Evolutionary conservation across 37 sponge, comb jelly and placozoan species (phyloP), one percentile per base, ranked within the genome.

Genomic region (Theonella swinhoei): DNA sequence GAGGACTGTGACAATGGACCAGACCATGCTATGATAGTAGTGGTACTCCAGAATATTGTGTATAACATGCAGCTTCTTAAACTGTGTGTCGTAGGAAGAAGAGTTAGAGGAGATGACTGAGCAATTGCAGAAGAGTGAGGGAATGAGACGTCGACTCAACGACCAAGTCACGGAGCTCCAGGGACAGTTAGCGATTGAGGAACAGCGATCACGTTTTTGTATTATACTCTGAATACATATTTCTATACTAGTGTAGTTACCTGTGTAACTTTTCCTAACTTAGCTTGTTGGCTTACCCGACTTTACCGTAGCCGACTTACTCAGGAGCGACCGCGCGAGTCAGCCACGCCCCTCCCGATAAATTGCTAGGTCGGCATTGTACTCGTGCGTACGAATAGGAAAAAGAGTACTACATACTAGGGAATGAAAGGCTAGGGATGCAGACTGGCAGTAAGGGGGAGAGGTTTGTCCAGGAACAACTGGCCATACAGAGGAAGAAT

Each of bases 121-220:
- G 43, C 87, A 89, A 72, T 63, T 95, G 73, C 40, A 83, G 35
- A 86, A 89, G 40, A 95, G 84, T 80, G 96, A 95, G 63, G 80
- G 40, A 0, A 89, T 95, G 92, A 78, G 92, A 30, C 88, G 83
- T 42, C 76, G 96, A 30, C 88, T 95, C 28, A 83, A 95, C 39
- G 96, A 95, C 62, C 87, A 89, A 42, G 92, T 89, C 64, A 91
- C 92, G 47, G 92, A 95, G 42, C 82, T 95, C 19, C 96, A 95
- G 60, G 96, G 96, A 74, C 90, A 89, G 68, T 77, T 95, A 20
- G 89, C 90, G 62, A 89, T 95, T 28, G 90, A 91, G 62, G 92
- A 95, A 74, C 96, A 91, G 76, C 84, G 95, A 42, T 89, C 90
- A 54, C 77, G 65, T 30, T 80, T 91, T 36, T 95, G 96, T 64